phyloP scores from a whole-genome alignment of 2,797 vertebrate species.

The Mionectes olivaceus region DNA sequence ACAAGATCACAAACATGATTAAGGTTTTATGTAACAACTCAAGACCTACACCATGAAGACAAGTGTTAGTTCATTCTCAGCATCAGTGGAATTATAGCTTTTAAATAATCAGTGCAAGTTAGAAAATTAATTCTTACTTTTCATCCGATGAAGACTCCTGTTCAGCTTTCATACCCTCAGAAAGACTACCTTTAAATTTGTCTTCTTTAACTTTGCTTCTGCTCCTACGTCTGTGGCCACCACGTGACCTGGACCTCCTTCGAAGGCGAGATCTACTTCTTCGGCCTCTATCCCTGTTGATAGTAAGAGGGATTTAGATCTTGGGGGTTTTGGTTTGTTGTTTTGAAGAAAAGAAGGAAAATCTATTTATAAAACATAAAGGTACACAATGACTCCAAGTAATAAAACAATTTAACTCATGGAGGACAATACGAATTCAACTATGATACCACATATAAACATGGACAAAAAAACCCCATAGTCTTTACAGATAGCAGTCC shows the following conservation, averaged over 20 bases:
- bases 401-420: not conserved
- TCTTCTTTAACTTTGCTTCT: conserved; percentile 93
- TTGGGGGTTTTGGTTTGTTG: rapidly evolving
- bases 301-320: not conserved
- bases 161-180: conserved; percentile 97
- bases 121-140: conserved; percentile 82
- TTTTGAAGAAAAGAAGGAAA: not conserved
- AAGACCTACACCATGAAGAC: not conserved
- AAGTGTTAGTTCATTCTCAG: not conserved
- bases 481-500: not conserved
- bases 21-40: not conserved
- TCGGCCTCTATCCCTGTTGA: conserved; percentile 86
- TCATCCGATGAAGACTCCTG: conserved; percentile 94
- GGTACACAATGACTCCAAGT: not conserved
- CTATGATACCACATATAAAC: not conserved
- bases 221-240: conserved; percentile 85
- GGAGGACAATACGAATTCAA: not conserved
- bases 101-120: not conserved
- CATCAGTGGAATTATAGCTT: not conserved
- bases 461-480: not conserved
- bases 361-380: not conserved
- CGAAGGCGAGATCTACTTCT: conserved; percentile 86
- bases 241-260: conserved; percentile 90
- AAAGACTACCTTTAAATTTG: conserved; percentile 98
- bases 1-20: not conserved